Conservation (phyloP, 1,140 invertebrate genomes). For the Cyrtorhinus lividipennis region DNA sequence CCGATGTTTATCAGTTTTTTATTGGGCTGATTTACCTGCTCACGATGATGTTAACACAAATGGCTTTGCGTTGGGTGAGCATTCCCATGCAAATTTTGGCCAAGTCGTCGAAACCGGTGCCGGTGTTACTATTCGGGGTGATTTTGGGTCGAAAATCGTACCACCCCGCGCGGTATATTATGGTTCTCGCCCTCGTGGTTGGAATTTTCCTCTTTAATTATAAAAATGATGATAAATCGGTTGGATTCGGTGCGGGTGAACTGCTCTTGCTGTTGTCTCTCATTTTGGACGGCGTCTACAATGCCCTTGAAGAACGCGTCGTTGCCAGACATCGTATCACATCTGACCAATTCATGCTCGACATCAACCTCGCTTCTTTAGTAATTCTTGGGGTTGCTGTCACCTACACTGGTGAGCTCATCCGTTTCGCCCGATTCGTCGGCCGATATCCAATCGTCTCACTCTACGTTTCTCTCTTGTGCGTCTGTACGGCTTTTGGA, state of each 20-base stretch:
- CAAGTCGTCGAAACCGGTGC: conserved; percentile 96
- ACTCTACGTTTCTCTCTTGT: conserved; percentile 56
- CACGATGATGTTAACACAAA: conserved; percentile 91
- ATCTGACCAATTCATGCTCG: conserved; percentile 88
- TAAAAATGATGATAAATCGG: conserved; percentile 47
- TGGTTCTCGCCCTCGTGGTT: conserved; percentile 78
- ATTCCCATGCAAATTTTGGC: conserved; percentile 97
- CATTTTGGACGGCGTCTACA: conserved; percentile 85
- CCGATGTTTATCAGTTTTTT: conserved; percentile 55
- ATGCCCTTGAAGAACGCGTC: conserved; percentile 72
- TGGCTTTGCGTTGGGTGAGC: conserved; percentile 89
- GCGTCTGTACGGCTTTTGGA: conserved; percentile 73
- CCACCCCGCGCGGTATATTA: conserved; percentile 76
- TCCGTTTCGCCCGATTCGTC: conserved; percentile 67
- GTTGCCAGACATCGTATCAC: conserved; percentile 67
- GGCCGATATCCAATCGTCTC: conserved; percentile 62
- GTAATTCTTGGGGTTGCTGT: conserved; percentile 49
- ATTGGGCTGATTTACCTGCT: conserved; percentile 78
- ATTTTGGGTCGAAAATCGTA: conserved; percentile 77
- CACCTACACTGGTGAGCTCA: conserved; percentile 68
- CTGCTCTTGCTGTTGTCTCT: conserved; percentile 73
- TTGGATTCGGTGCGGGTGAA: conserved; percentile 69
- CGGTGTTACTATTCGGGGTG: conserved; percentile 93
- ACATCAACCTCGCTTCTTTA: conserved; percentile 82
- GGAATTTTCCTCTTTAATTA: conserved; percentile 91